Base-by-base conservation (phyloP, 2,113 vertebrate genomes). In the Catharus bicknelli region DNA sequence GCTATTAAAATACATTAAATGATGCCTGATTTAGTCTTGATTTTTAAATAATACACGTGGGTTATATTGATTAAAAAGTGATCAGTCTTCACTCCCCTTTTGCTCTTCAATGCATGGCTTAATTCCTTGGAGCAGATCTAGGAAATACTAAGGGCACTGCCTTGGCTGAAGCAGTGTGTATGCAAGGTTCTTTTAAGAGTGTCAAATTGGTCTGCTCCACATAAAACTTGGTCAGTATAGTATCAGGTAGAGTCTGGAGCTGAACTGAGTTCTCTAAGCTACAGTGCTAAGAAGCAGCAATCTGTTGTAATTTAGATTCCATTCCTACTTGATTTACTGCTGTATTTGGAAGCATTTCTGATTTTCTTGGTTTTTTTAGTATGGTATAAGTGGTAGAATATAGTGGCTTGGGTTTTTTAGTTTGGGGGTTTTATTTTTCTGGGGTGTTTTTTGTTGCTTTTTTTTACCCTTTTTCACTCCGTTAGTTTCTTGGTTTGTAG, bases 1-100 rank as follows among this genome's bases (percentile, higher is more conserved):
- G 98, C 98, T 98, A 98, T 98, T 98, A 98, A 98, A 98, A 98
- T 97, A 98, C 98, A 98, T 98, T 97, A 98, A 98, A 98, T 96
- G 96, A 97, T 95, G 75, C 86, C 53, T 97, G 97, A 3, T 97
- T 97, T 94, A 96, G 96, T 97, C 94, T 97, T 96, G 95, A 94
- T 98, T 98, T 94, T 93, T 84, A 78, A 95, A 29, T 51, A 50
- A 38, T 70, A 23, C 25, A 38, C 5, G 4, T 21, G 58, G 53
- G 36, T 76, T 62, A 7, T 64, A 29, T 45, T 59, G 43, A 70
- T 86, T 38, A 22, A 72, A 57, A 86, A 67, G 29, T 42, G 14
- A 59, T 64, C 27, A 18, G 5, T 16, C 45, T 88, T 90, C 42
- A 11, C 22, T 64, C 45, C 22, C 10, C 12, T 74, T 67, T 78